Conservation (phyloP, 2,888 invertebrate genomes). For the Geotrupes spiniger region DNA sequence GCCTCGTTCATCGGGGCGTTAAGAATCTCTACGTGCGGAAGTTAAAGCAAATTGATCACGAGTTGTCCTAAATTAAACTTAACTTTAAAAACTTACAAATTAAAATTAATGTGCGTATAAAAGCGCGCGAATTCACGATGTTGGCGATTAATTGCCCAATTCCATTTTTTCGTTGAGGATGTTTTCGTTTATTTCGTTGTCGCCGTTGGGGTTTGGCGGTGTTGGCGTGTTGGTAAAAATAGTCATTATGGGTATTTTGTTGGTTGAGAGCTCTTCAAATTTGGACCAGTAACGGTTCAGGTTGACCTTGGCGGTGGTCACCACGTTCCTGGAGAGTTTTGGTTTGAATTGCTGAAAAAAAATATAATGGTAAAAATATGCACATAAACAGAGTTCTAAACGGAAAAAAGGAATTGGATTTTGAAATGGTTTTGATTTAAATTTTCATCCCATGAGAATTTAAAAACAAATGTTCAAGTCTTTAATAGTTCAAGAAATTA, state of each 20-base stretch:
- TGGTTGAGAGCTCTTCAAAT: slow-evolving; percentile 57
- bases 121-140: slow-evolving; percentile 18
- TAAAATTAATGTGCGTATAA: slow-evolving; percentile 9
- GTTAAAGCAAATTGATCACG: too few species aligned
- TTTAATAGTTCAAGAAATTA: too few species aligned
- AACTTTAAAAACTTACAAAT: too few species aligned
- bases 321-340: slow-evolving; percentile 57
- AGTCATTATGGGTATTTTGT: slow-evolving; percentile 26
- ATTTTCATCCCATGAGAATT: too few species aligned
- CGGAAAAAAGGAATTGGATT: too few species aligned
- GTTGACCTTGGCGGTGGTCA: slow-evolving; percentile 59
- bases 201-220: slow-evolving; percentile 44
- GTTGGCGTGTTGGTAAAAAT: slow-evolving; percentile 46
- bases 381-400: too few species aligned
- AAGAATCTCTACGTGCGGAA: too few species aligned
- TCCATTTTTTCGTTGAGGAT: slow-evolving; percentile 55
- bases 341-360: slow-evolving; percentile 58
- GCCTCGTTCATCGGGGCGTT: too few species aligned
- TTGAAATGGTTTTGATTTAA: too few species aligned
- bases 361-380: slow-evolving; percentile 9
- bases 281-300: slow-evolving; percentile 65
- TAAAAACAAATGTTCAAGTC: too few species aligned
- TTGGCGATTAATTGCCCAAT: slow-evolving; percentile 1
- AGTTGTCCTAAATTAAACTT: too few species aligned
- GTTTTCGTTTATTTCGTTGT: slow-evolving; percentile 57